Evolutionary conservation across 2,113 vertebrate species (phyloP).

Genomic region (Pungitius pungitius): DNA sequence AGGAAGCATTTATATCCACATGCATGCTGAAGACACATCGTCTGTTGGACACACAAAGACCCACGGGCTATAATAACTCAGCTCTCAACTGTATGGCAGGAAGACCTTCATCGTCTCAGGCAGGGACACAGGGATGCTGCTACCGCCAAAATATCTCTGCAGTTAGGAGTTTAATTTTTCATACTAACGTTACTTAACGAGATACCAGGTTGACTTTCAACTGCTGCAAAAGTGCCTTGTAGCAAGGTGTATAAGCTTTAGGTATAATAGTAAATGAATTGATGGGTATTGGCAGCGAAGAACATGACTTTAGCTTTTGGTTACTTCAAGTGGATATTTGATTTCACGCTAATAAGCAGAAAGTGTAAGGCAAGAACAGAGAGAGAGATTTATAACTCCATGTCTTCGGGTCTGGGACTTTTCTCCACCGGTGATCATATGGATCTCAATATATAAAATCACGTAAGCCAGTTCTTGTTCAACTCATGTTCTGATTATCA

Average conservation of each 20-base stretch:
- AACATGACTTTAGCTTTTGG: conserved; percentile 19
- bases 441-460: neutral
- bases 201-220: neutral
- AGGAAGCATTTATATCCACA: neutral
- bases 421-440: conserved; percentile 3
- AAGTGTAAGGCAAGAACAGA: conserved; percentile 23
- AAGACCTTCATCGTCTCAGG: neutral
- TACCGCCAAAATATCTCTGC: neutral
- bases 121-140: neutral
- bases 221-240: neutral
- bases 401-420: neutral
- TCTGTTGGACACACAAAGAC: neutral
- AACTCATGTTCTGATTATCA: conserved; percentile 1
- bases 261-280: neutral
- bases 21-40: conserved; percentile 9
- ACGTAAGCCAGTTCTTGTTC: neutral
- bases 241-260: neutral
- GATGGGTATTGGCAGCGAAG: neutral
- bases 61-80: neutral
- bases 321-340: conserved; percentile 23
- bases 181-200: neutral
- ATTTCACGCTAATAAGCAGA: conserved; percentile 42
- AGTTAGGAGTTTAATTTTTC: neutral
- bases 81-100: neutral
- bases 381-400: neutral